phyloP scores from a whole-genome alignment of 2,888 invertebrate species.

The Melikaiella ostensackeni region DNA sequence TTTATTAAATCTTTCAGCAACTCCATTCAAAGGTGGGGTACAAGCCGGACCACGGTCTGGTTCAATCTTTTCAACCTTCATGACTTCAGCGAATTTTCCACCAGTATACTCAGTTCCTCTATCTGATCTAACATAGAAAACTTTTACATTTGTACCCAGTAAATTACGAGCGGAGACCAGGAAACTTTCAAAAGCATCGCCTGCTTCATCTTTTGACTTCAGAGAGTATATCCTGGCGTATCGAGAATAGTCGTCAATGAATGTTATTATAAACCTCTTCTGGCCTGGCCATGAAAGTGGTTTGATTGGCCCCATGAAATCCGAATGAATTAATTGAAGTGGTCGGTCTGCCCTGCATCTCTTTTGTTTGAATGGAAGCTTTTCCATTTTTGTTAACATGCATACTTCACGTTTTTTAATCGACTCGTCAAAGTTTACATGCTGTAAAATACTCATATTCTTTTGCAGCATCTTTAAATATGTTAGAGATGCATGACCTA shows the following conservation, averaged over 20 bases:
- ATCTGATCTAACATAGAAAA: slow-evolving; percentile 56
- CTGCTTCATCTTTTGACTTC: slow-evolving; percentile 42
- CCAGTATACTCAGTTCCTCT: slow-evolving; percentile 47
- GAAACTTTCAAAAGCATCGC: slow-evolving; percentile 49
- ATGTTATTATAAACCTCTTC: slow-evolving; percentile 51
- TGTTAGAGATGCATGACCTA: slow-evolving; percentile 53
- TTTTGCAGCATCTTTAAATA: slow-evolving; percentile 57
- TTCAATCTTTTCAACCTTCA: slow-evolving; percentile 41
- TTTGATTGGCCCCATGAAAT: slow-evolving; percentile 56
- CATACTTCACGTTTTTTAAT: slow-evolving; percentile 56
- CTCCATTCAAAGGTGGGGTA: slow-evolving; percentile 47
- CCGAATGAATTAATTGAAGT: slow-evolving; percentile 52
- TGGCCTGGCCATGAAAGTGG: slow-evolving; percentile 45
- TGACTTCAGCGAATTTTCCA: slow-evolving; percentile 43
- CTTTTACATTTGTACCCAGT: slow-evolving; percentile 44
- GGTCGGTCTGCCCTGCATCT: slow-evolving; percentile 45
- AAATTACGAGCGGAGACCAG: slow-evolving; percentile 51
- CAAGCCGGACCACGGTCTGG: slow-evolving; percentile 28
- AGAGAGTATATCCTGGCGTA: slow-evolving; percentile 40
- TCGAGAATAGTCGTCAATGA: slow-evolving; percentile 55
- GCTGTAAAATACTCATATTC: slow-evolving; percentile 47
- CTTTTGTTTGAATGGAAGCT: slow-evolving; percentile 51
- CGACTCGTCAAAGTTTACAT: slow-evolving; percentile 57
- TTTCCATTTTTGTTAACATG: slow-evolving; percentile 54
- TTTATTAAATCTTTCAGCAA: slow-evolving; percentile 49